phyloP scores from a whole-genome alignment of 2,888 invertebrate species.

The Idaea aversata region DNA sequence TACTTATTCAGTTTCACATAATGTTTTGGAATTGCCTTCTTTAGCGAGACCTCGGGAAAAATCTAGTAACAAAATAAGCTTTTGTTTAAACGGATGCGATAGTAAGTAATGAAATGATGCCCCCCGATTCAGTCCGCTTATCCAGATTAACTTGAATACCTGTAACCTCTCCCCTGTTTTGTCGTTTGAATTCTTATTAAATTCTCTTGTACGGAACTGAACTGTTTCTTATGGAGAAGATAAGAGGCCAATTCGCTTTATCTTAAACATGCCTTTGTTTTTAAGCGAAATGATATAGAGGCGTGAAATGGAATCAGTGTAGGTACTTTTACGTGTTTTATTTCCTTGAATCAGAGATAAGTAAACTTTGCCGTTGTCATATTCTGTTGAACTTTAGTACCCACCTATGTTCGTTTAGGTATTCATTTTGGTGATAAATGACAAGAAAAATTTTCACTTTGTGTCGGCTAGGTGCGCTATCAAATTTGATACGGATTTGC shows the following conservation, averaged over 20 bases:
- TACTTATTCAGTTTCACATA: not conserved
- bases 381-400: not conserved
- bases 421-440: not conserved
- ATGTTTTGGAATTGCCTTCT: conserved; percentile 3
- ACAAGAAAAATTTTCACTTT: conserved; percentile 18
- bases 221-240: conserved; percentile 45
- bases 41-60: conserved; percentile 4
- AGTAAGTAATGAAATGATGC: conserved; percentile 60
- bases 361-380: not conserved
- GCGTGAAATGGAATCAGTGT: conserved; percentile 4
- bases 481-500: conserved; percentile 72
- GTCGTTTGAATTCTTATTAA: conserved; percentile 59
- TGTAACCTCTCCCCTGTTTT: conserved; percentile 54
- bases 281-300: conserved; percentile 5
- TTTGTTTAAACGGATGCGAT: conserved; percentile 55
- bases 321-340: not conserved
- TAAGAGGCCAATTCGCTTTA: conserved; percentile 55
- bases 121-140: conserved; percentile 54
- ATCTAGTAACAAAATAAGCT: conserved; percentile 30
- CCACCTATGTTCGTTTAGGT: not conserved
- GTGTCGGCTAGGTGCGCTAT: conserved; percentile 42
- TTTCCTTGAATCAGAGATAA: not conserved
- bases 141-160: conserved; percentile 57
- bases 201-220: conserved; percentile 36
- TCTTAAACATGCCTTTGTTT: conserved; percentile 33